Conservation (phyloP, 2,113 vertebrate genomes). For the Taurulus bubalis region DNA sequence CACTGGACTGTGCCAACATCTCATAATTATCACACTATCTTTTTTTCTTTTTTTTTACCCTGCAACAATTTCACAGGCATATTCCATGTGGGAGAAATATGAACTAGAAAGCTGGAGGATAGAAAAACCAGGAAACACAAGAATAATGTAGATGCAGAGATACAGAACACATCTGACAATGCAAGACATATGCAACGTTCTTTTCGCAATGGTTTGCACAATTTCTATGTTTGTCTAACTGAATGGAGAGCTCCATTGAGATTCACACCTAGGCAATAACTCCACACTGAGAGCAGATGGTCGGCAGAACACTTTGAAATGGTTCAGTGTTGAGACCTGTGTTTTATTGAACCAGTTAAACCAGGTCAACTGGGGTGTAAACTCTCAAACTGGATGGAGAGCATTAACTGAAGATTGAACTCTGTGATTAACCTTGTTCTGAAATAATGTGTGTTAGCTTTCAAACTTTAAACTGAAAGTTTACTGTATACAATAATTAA, state of each 20-base stretch:
- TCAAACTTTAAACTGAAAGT: background rate
- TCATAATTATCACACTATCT: conserved; percentile 22
- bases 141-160: conserved; percentile 41
- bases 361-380: background rate
- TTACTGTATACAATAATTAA: background rate
- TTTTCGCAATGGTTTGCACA: conserved; percentile 20
- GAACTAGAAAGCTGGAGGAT: conserved; percentile 13
- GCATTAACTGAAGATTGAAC: conserved; percentile 15
- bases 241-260: conserved; percentile 12
- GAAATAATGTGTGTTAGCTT: background rate
- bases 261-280: conserved; percentile 31
- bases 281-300: conserved; percentile 16
- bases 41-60: background rate
- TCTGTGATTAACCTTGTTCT: background rate
- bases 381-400: conserved; percentile 12
- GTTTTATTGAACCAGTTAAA: conserved; percentile 24
- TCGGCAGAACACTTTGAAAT: background rate
- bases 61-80: background rate
- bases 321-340: conserved; percentile 15
- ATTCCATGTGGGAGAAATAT: conserved; percentile 32
- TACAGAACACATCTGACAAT: conserved; percentile 37
- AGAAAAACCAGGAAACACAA: conserved; percentile 21
- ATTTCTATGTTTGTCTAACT: conserved; percentile 46
- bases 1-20: conserved; percentile 27
- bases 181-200: conserved; percentile 31